A percentile compares a stretch with the other conserved stretches of the same genome.
phyloP scores from a whole-genome alignment of 1,140 invertebrate genomes.

The Ceratina calcarata region DNA sequence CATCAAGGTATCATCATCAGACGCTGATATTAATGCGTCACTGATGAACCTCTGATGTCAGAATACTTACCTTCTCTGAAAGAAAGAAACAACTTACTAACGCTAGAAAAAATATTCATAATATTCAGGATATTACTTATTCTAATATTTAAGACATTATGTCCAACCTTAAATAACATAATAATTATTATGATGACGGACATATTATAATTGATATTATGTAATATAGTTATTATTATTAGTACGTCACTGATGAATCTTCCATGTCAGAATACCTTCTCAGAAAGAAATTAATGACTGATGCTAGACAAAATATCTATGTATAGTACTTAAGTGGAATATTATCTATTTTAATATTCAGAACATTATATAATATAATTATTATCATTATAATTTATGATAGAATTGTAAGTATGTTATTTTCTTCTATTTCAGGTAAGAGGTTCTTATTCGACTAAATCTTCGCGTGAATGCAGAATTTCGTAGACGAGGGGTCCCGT shows the following conservation, averaged over 20 bases:
- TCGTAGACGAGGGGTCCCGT: background rate
- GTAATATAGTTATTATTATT: background rate
- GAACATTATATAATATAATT: no score
- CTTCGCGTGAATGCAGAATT: background rate
- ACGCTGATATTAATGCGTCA: background rate
- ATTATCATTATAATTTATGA: background rate
- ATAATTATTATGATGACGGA: background rate
- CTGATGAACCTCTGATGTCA: conserved; percentile 1
- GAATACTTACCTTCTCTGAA: background rate
- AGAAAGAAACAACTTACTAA: background rate
- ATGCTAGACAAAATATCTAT: background rate
- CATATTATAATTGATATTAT: background rate
- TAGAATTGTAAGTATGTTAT: background rate
- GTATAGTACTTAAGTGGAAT: background rate
- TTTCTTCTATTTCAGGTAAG: conserved; percentile 56
- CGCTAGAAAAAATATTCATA: no score
- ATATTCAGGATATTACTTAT: no score
- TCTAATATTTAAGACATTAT: no score
- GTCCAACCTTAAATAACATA: no score
- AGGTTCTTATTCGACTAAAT: background rate
- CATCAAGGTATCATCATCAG: background rate
- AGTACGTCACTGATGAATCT: background rate
- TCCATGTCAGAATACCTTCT: background rate
- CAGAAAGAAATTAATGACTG: background rate
- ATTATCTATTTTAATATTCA: no score